Conservation (phyloP, 23 tunicate genomes). For the Ciona savignyi region DNA sequence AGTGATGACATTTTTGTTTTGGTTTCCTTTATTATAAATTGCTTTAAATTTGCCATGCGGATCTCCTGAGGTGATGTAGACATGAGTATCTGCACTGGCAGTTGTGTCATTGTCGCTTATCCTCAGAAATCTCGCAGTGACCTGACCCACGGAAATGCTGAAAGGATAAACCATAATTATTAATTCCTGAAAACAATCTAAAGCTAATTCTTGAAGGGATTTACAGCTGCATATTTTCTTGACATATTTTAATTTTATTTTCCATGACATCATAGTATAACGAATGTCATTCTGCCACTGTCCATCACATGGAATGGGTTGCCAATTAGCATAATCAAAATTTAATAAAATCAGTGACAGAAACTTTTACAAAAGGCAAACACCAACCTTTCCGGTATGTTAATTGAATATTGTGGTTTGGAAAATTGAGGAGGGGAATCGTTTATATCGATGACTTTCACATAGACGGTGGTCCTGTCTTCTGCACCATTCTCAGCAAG, state of each 20-base stretch:
- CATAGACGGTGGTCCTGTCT: slow-evolving; percentile 9
- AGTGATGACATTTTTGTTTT: neutral
- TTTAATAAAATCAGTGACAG: neutral
- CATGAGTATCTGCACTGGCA: neutral
- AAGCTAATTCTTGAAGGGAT: too few species aligned
- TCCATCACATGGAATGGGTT: too few species aligned
- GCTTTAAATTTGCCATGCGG: slow-evolving; percentile 9
- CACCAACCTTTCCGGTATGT: slow-evolving; percentile 22
- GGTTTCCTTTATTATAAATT: neutral
- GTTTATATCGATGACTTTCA: slow-evolving; percentile 46
- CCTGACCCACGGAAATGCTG: slow-evolving; percentile 20
- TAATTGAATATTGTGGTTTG: neutral
- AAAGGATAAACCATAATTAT: too few species aligned
- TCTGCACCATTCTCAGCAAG: slow-evolving; percentile 12
- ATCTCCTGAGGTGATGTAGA: slow-evolving; percentile 30
- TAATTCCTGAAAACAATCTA: too few species aligned
- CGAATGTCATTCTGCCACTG: too few species aligned
- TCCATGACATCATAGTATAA: too few species aligned
- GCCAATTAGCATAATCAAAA: neutral
- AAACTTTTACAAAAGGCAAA: neutral
- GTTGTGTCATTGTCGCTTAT: slow-evolving; percentile 10
- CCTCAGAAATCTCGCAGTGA: slow-evolving; percentile 13
- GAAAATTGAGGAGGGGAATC: slow-evolving; percentile 32
- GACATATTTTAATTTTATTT: too few species aligned
- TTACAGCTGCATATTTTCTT: too few species aligned